Percentiles rank a stretch among this genome's conserved stretches.
These are phyloP conservation scores for Leptobrachium leishanense DNA, from an alignment of 2,113 vertebrate genomes.

Conservation along the genomic window DNA sequence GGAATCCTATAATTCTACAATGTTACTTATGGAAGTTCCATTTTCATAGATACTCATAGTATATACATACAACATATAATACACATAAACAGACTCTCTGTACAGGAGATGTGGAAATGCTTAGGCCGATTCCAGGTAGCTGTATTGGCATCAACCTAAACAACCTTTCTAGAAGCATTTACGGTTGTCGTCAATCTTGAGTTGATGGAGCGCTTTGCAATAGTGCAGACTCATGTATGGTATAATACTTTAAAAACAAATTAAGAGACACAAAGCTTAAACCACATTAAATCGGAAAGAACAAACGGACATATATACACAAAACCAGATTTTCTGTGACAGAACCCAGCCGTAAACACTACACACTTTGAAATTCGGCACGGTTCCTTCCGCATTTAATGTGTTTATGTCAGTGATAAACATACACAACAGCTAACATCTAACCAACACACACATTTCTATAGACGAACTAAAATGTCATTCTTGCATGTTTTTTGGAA, in stretches of 20 bases:
- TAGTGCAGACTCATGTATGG: neutral
- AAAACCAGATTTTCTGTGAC: neutral
- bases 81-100: neutral
- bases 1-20: no score
- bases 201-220: neutral
- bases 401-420: slow-evolving; percentile 1
- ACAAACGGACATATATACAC: neutral
- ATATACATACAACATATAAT: no score
- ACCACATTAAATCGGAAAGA: neutral
- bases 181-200: neutral
- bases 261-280: neutral
- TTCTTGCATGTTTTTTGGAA: no score
- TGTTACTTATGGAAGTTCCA: no score
- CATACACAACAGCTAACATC: neutral
- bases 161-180: neutral
- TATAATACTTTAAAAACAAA: slow-evolving; percentile 5
- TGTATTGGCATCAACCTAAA: neutral
- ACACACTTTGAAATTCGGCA: neutral
- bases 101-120: neutral
- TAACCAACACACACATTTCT: neutral
- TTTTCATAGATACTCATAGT: no score
- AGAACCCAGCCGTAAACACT: slow-evolving; percentile 1
- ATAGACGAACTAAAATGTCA: no score
- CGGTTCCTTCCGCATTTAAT: neutral
- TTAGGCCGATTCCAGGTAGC: neutral